These are phyloP conservation scores for Oligia latruncula DNA, from an alignment of 2,888 invertebrate genomes.

Conservation along the genomic window DNA sequence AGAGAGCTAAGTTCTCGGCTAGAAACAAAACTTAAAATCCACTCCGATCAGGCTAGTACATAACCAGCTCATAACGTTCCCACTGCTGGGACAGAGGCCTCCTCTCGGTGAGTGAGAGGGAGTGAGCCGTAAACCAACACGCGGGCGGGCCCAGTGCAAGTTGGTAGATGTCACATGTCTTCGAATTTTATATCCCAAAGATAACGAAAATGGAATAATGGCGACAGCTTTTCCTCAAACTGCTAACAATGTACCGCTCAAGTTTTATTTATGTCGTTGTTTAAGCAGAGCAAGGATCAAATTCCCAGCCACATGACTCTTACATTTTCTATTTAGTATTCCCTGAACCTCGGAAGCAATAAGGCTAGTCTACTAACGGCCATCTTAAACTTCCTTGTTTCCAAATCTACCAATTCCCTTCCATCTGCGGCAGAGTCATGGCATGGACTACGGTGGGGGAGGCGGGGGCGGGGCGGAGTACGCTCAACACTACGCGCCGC, in stretches of 20 bases:
- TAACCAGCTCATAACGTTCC: background rate
- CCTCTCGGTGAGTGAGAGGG: too few relatives aligned
- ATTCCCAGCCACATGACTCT: too few relatives aligned
- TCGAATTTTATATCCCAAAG: background rate
- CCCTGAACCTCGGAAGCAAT: background rate
- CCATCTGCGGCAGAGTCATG: constrained; percentile 82
- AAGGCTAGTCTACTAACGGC: background rate
- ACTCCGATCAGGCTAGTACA: background rate
- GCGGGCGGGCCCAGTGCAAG: background rate
- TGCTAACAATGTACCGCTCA: background rate
- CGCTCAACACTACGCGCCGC: constrained; percentile 87
- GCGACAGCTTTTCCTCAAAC: background rate
- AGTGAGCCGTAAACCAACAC: too few relatives aligned
- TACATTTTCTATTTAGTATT: background rate
- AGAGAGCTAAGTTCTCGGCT: too few relatives aligned
- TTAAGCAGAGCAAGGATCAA: background rate
- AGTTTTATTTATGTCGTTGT: background rate
- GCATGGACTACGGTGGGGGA: constrained; percentile 88
- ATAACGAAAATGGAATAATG: background rate
- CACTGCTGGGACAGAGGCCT: background rate
- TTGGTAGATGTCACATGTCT: background rate
- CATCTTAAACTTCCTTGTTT: background rate
- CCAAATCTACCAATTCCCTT: constrained; percentile 11
- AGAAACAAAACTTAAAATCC: background rate
- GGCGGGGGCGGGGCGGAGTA: constrained; percentile 84